Evolutionary conservation across 1,140 invertebrate species (phyloP), one percentile per base, ranked within the genome.

Genomic region (Octopus sinensis): DNA sequence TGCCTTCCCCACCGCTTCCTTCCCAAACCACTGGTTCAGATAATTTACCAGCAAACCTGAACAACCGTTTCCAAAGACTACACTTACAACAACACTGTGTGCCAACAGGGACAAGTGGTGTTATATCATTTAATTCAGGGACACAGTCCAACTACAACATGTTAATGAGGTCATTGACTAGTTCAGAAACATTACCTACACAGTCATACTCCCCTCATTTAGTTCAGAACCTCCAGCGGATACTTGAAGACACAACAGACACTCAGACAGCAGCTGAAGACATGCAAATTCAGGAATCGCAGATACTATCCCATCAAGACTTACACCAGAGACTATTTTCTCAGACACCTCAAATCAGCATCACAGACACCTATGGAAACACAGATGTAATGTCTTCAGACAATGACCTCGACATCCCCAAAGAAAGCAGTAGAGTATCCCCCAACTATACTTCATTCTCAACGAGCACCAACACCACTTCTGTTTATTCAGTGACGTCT

Each of bases 331-430:
- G 80, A 54, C 82, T 86, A 73, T 89, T 82, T 82, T 80, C 84
- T 53, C 87, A 84, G 54, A 91, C 90, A 87, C 96, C 96, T 0
- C 96, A 96, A 90, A 97, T 97, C 83, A 96, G 95, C 85, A 93
- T 97, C 5, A 97, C 96, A 0, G 96, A 97, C 81, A 94, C 4
- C 93, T 94, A 83, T 75, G 90, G 87, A 94, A 95, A 23, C 94
- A 95, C 88, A 85, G 91, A 81, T 93, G 94, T 86, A 51, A 83
- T 92, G 93, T 90, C 95, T 94, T 30, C 95, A 94, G 17, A 96
- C 95, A 78, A 68, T 9, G 80, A 78, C 13, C 92, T 94, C 79
- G 95, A 95, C 4, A 76, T 75, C 79, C 83, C 73, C 79, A 76
- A 17, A 85, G 85, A 13, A 77, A 51, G 12, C 76, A 17, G 12